These are phyloP conservation scores for Polydrusus cervinus DNA, from an alignment of 2,888 invertebrate species.

Conservation along the genomic window DNA sequence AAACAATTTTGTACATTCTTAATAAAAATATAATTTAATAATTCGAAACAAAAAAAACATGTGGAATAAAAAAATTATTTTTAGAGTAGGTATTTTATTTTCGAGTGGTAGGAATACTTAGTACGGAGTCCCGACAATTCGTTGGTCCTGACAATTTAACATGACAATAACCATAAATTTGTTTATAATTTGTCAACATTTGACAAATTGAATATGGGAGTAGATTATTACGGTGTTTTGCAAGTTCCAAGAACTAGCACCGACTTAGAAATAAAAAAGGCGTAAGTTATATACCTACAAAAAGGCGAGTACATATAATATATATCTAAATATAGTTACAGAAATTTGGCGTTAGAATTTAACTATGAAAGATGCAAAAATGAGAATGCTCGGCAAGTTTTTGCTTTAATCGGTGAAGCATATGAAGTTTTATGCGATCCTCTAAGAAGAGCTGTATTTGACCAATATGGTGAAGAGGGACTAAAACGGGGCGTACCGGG, in stretches of 20 bases:
- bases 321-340: slow-evolving; percentile 53
- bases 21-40: too few relatives aligned
- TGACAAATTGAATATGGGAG: slow-evolving; percentile 73
- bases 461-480: slow-evolving; percentile 92
- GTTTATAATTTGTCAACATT: neutral
- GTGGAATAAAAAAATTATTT: too few relatives aligned
- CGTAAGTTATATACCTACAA: slow-evolving; percentile 70
- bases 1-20: too few relatives aligned
- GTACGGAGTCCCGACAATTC: too few relatives aligned
- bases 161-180: neutral
- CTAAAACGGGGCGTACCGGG: slow-evolving; percentile 86
- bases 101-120: too few relatives aligned
- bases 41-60: too few relatives aligned
- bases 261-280: slow-evolving; percentile 82
- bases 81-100: too few relatives aligned
- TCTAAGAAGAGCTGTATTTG: slow-evolving; percentile 83
- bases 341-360: slow-evolving; percentile 72
- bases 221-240: slow-evolving; percentile 87
- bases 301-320: slow-evolving; percentile 7
- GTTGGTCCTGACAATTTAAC: too few relatives aligned
- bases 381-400: slow-evolving; percentile 76
- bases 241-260: slow-evolving; percentile 79
- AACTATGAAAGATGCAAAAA: slow-evolving; percentile 75
- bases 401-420: slow-evolving; percentile 82
- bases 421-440: slow-evolving; percentile 85